A percentile compares a stretch with the other conserved stretches of the same genome.
phyloP scores from a whole-genome alignment of 2,113 vertebrate species.

The Poeciliopsis turrubarensis region DNA sequence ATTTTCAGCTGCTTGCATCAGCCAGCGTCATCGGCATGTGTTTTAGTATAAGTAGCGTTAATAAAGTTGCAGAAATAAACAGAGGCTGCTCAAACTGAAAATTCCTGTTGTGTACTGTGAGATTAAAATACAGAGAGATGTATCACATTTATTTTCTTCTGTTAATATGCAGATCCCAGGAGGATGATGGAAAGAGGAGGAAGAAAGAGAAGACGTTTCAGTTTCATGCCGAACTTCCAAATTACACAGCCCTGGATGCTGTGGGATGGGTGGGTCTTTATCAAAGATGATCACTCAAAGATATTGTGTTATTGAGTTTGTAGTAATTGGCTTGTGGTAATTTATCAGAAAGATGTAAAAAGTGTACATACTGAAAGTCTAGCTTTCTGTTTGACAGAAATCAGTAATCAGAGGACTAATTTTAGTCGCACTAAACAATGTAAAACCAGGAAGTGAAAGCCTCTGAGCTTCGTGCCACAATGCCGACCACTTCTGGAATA shows the following conservation, averaged over 20 bases:
- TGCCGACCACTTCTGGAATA: neutral
- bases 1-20: slow-evolving; percentile 66
- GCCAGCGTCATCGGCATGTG: slow-evolving; percentile 16
- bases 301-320: neutral
- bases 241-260: slow-evolving; percentile 81
- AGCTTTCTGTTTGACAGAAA: neutral
- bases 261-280: slow-evolving; percentile 78
- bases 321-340: neutral
- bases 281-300: neutral
- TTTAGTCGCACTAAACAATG: neutral
- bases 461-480: neutral
- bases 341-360: neutral
- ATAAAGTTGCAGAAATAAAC: slow-evolving; percentile 13
- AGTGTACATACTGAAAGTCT: neutral
- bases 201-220: slow-evolving; percentile 70
- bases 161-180: slow-evolving; percentile 67
- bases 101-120: neutral
- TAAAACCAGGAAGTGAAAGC: neutral
- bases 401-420: neutral
- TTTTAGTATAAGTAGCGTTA: neutral
- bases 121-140: slow-evolving; percentile 3
- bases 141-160: neutral
- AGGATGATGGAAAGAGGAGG: slow-evolving; percentile 68
- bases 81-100: neutral
- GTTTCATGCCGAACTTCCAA: slow-evolving; percentile 69